These are phyloP conservation scores for Lasius fuliginosus DNA, from an alignment of 2,888 invertebrate species.

Conservation along the genomic window DNA sequence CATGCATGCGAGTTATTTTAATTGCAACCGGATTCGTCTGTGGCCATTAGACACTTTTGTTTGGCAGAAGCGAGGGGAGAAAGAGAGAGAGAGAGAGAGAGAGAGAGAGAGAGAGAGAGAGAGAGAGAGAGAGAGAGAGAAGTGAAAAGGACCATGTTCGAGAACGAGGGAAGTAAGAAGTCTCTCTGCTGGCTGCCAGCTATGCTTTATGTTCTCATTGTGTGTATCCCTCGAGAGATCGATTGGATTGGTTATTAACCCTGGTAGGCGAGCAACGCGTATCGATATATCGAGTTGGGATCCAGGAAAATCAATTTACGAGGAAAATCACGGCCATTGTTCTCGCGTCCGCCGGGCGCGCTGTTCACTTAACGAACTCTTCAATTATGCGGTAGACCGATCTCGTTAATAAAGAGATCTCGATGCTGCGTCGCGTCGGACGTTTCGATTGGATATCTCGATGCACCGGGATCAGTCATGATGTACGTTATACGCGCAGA, in stretches of 20 bases:
- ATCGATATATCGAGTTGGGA: constrained; percentile 36
- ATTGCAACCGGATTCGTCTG: constrained; percentile 33
- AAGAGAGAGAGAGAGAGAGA: neutral
- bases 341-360: constrained; percentile 29
- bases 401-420: constrained; percentile 57
- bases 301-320: constrained; percentile 56
- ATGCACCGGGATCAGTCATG: neutral
- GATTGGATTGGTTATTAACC: constrained; percentile 58
- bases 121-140: constrained; percentile 2
- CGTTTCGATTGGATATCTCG: constrained; percentile 39
- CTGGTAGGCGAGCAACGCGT: constrained; percentile 1
- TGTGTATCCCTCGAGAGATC: constrained; percentile 45
- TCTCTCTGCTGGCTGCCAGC: constrained; percentile 33
- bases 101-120: neutral
- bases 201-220: constrained; percentile 54
- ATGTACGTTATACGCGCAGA: neutral
- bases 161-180: constrained; percentile 40
- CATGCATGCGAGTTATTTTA: constrained; percentile 35
- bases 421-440: constrained; percentile 30
- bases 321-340: constrained; percentile 54
- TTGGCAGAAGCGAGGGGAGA: constrained; percentile 1
- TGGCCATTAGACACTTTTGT: constrained; percentile 17
- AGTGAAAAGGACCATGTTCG: constrained; percentile 11
- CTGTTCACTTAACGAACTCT: constrained; percentile 56
- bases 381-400: constrained; percentile 58